Percentiles rank a stretch among this genome's conserved stretches.
These are phyloP conservation scores for Lateolabrax maculatus DNA, from an alignment of 2,797 vertebrate genomes.

Conservation along the genomic window DNA sequence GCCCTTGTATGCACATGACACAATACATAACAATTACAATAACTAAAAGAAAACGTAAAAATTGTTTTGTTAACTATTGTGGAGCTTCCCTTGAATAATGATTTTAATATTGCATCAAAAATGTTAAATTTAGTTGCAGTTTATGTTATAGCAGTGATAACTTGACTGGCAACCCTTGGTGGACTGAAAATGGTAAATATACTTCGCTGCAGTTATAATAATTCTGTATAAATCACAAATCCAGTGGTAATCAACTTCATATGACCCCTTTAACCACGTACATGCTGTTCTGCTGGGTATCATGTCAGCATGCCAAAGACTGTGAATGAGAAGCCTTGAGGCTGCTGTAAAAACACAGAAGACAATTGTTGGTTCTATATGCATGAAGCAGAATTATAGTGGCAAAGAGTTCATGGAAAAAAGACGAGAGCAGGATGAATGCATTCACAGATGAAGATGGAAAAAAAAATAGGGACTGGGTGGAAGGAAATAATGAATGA, in stretches of 20 bases:
- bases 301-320: slow-evolving; percentile 38
- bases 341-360: slow-evolving; percentile 45
- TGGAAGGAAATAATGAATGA: slow-evolving; percentile 76
- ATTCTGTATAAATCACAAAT: slow-evolving; percentile 32
- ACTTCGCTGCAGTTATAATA: slow-evolving; percentile 12
- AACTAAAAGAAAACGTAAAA: not conserved
- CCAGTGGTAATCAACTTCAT: slow-evolving; percentile 31
- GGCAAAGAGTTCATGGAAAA: slow-evolving; percentile 69
- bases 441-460: slow-evolving; percentile 57
- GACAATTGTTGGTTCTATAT: slow-evolving; percentile 54
- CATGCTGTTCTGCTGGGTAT: slow-evolving; percentile 12
- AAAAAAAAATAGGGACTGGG: slow-evolving; percentile 53
- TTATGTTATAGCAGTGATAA: slow-evolving; percentile 5
- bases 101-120: slow-evolving; percentile 5
- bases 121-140: slow-evolving; percentile 8
- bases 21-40: not conserved
- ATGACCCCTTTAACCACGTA: slow-evolving; percentile 37
- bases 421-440: slow-evolving; percentile 55
- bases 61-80: not conserved
- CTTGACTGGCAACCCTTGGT: not conserved
- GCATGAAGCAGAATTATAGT: slow-evolving; percentile 69
- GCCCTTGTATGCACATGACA: not conserved
- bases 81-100: not conserved
- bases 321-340: slow-evolving; percentile 49
- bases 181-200: slow-evolving; percentile 12